Percentiles rank a stretch among this genome's conserved stretches.
Conservation (phyloP, 2,113 vertebrate species). For the Cryptotis parvus region DNA sequence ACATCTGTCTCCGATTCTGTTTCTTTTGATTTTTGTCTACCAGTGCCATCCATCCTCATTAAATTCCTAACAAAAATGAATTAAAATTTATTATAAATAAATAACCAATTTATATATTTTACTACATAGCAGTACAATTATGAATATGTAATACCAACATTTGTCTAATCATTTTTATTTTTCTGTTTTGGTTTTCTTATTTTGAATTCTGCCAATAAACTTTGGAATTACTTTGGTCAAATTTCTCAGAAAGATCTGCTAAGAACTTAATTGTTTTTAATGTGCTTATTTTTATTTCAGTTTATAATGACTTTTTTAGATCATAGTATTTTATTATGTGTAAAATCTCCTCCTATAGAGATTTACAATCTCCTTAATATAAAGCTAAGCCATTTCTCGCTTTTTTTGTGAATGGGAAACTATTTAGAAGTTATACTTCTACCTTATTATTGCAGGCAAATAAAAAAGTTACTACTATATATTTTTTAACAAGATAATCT, state of each 20-base stretch:
- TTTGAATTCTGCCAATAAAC: background rate
- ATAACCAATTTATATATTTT: background rate
- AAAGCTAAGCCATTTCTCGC: background rate
- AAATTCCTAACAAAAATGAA: constrained; percentile 46
- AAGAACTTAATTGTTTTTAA: background rate
- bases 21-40: background rate
- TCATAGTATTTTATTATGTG: background rate
- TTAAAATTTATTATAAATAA: background rate
- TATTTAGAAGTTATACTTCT: constrained; percentile 23
- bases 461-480: constrained; percentile 39
- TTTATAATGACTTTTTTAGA: constrained; percentile 30
- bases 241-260: background rate
- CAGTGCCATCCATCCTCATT: background rate
- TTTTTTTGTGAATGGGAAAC: background rate
- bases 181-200: constrained; percentile 36
- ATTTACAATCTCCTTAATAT: constrained; percentile 28
- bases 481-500: constrained; percentile 27
- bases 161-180: constrained; percentile 45
- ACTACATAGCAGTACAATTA: background rate
- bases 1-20: constrained; percentile 27
- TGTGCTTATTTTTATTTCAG: background rate
- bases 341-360: background rate
- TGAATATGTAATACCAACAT: constrained; percentile 11
- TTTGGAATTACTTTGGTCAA: constrained; percentile 38
- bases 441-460: constrained; percentile 41